Evolutionary conservation across 2,797 vertebrate species (phyloP).

Genomic region (Coregonus sp.): DNA sequence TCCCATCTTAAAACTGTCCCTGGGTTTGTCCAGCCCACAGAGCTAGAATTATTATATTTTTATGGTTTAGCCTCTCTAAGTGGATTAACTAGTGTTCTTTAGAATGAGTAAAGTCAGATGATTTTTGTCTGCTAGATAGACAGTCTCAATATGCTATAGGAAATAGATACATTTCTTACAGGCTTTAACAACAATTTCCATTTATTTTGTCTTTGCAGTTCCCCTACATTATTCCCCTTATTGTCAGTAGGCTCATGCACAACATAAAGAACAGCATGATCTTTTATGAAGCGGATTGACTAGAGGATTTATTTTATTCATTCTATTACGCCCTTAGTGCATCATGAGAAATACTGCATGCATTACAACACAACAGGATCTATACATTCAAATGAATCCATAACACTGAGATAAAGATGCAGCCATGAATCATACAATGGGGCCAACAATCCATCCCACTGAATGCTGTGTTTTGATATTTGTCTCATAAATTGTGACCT

Average conservation of each 20-base stretch:
- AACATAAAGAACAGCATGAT: not conserved
- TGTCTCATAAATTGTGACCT: slow-evolving; percentile 53
- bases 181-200: no score
- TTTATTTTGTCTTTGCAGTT: not conserved
- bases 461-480: slow-evolving; percentile 50
- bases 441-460: slow-evolving; percentile 30
- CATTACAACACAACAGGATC: slow-evolving; percentile 41
- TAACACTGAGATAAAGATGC: slow-evolving; percentile 35
- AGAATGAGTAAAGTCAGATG: no score
- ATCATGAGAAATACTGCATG: slow-evolving; percentile 40
- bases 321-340: slow-evolving; percentile 44
- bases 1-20: not conserved
- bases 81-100: no score
- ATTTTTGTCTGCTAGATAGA: no score
- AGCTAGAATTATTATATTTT: not conserved
- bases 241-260: not conserved
- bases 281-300: not conserved
- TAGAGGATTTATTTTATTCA: slow-evolving; percentile 3
- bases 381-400: slow-evolving; percentile 50
- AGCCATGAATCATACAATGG: slow-evolving; percentile 26
- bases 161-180: no score
- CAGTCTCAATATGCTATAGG: no score
- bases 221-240: not conserved
- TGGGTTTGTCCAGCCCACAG: not conserved
- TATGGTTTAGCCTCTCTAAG: no score